Evolutionary conservation across 2,888 invertebrate species (phyloP), one percentile per base, ranked within the genome.

Genomic region (Troilus luridus): DNA sequence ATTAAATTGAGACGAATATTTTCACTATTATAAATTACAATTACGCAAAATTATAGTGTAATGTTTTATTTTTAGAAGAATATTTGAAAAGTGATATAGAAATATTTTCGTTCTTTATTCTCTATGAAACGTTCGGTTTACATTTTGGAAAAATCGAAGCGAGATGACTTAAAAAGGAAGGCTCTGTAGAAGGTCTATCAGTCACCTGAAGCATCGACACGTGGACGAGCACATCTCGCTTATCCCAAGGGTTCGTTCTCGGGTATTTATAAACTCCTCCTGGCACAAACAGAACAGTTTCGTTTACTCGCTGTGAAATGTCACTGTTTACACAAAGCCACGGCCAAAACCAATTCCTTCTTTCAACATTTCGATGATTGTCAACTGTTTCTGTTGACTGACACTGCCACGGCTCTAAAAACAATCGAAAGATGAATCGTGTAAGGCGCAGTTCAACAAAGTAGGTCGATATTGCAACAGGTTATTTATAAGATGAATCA

Each of bases 261-360:
- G 12, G 24, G 24, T 56, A 85, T 85, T 56, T 85, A n/a, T 85
- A 85, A 56, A 54, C 85, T 21, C 5, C 56, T 85, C 56, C 85
- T 85, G 85, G 85, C 85, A 85, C 56, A 85, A 56, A 85, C 85
- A 85, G 17, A 3, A 54, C 19, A 19, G 21, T 56, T 56, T n/a
- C 17, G 81, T 54, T 81, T 54, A 54, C 81, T 54, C 17, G 19
- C 41, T 54, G 27, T 7, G 24, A 81, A 54, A 81, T 81, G 41
- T 54, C 56, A 54, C 85, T 56, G 85, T 85, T 85, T 56, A 85
- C 56, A 85, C 56, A 54, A 3, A 12, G 56, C 56, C 54, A n/a
- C n/a, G 54, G 85, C 85, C 85, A 56, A 85, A n/a, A 85, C 19
- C 56, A n/a, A 56, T 85, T 85, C 17, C 27, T 27, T 72, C 27